Percentiles rank a stretch among this genome's conserved stretches.
phyloP scores from a whole-genome alignment of 2,113 vertebrate genomes.

The Melospiza georgiana region DNA sequence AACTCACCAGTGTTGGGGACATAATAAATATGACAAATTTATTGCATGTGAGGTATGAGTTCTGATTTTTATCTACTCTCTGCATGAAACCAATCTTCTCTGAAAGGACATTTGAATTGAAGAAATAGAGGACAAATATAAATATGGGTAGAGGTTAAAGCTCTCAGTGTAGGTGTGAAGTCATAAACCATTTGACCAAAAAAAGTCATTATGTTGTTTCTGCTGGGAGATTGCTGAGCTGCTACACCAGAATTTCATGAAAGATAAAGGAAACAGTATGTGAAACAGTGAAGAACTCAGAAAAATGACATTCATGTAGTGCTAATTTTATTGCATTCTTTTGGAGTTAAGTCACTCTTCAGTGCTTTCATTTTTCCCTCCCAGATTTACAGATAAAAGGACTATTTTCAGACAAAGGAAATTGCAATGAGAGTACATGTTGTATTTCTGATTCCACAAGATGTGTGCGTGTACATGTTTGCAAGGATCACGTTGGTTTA shows the following conservation, averaged over 20 bases:
- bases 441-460: slow-evolving; percentile 21
- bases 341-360: slow-evolving; percentile 27
- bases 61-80: slow-evolving; percentile 75
- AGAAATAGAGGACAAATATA: slow-evolving; percentile 80
- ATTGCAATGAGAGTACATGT: not conserved
- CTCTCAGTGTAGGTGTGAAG: slow-evolving; percentile 68
- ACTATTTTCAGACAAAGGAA: slow-evolving; percentile 42
- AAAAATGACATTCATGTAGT: slow-evolving; percentile 49
- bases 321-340: slow-evolving; percentile 46
- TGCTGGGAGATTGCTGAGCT: slow-evolving; percentile 65
- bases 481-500: slow-evolving; percentile 14
- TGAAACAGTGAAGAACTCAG: slow-evolving; percentile 46
- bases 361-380: slow-evolving; percentile 20
- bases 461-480: not conserved
- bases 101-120: slow-evolving; percentile 79
- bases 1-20: not conserved
- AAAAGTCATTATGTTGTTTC: slow-evolving; percentile 72
- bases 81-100: slow-evolving; percentile 80
- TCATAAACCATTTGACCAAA: slow-evolving; percentile 71
- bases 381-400: not conserved
- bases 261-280: slow-evolving; percentile 51
- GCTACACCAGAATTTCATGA: slow-evolving; percentile 19
- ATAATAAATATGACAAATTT: slow-evolving; percentile 67
- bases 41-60: slow-evolving; percentile 67
- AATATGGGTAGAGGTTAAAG: slow-evolving; percentile 78